Conservation (phyloP, 2,113 vertebrate genomes). For the Zosterops japonicus region DNA sequence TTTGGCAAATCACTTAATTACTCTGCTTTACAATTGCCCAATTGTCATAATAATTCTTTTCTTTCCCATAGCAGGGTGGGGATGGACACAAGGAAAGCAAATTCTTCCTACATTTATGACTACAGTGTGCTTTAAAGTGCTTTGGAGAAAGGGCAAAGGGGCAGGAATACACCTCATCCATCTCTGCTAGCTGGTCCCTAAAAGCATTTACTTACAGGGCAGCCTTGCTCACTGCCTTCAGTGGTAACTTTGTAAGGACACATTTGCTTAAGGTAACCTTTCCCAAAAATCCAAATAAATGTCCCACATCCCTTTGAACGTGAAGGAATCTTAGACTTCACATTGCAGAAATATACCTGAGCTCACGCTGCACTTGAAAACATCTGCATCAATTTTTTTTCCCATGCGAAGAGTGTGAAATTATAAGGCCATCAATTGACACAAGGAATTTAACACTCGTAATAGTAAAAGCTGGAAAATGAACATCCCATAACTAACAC, state of each 20-base stretch:
- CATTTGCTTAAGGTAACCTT: slow-evolving; percentile 10
- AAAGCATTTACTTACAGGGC: neutral
- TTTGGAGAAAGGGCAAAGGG: slow-evolving; percentile 26
- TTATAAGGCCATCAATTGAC: slow-evolving; percentile 36
- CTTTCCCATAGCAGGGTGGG: slow-evolving; percentile 47
- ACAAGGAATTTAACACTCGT: neutral
- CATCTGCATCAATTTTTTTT: neutral
- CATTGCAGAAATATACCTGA: neutral
- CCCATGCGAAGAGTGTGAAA: neutral
- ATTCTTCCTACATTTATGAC: slow-evolving; percentile 36
- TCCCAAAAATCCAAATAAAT: neutral
- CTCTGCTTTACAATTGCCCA: slow-evolving; percentile 24
- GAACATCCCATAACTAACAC: neutral
- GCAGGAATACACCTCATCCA: neutral
- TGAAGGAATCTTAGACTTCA: neutral
- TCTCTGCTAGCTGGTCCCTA: neutral
- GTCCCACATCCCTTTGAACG: neutral
- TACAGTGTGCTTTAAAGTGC: neutral
- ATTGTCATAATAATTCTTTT: slow-evolving; percentile 39
- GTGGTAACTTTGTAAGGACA: slow-evolving; percentile 59
- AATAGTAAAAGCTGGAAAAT: neutral
- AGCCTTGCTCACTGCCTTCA: slow-evolving; percentile 5
- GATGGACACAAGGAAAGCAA: slow-evolving; percentile 34
- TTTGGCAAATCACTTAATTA: slow-evolving; percentile 57
- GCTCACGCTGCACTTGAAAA: neutral